phyloP scores from a whole-genome alignment of 64 coral and sea anemone genomes.

The Actinia tenebrosa region DNA sequence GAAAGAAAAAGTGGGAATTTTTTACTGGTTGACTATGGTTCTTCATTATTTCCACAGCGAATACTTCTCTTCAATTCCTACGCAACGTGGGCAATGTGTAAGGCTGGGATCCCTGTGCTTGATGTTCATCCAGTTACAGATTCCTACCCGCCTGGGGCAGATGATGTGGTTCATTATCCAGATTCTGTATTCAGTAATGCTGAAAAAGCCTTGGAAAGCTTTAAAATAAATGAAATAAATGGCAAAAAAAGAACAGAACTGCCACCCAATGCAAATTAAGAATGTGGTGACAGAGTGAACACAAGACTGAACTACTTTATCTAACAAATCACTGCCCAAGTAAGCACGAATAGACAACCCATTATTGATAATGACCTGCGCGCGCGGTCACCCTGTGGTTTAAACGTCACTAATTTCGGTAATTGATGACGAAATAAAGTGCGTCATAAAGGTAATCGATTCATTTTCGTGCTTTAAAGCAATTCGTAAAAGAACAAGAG shows the following conservation, averaged over 20 bases:
- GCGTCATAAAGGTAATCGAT: too few relatives aligned
- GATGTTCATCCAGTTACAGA: conserved; percentile 82
- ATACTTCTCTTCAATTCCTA: conserved; percentile 72
- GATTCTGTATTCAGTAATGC: conserved; percentile 24
- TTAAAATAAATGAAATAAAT: background rate
- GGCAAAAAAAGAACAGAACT: background rate
- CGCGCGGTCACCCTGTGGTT: too few relatives aligned
- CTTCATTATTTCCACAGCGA: conserved; percentile 47
- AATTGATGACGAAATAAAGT: too few relatives aligned
- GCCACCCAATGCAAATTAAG: background rate
- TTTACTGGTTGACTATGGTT: background rate
- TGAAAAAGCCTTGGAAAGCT: conserved; percentile 26
- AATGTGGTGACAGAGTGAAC: too few relatives aligned
- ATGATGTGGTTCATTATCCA: conserved; percentile 41
- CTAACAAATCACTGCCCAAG: too few relatives aligned
- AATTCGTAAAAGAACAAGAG: too few relatives aligned
- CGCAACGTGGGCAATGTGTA: conserved; percentile 63
- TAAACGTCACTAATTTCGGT: too few relatives aligned
- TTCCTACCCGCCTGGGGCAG: conserved; percentile 43
- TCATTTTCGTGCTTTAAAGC: too few relatives aligned
- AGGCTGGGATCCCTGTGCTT: conserved; percentile 67
- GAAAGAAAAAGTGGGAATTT: background rate
- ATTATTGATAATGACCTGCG: too few relatives aligned
- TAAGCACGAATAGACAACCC: too few relatives aligned
- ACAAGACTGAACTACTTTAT: too few relatives aligned